These are phyloP conservation scores for Prenolepis imparis DNA, from an alignment of 2,888 invertebrate genomes.

Conservation along the genomic window DNA sequence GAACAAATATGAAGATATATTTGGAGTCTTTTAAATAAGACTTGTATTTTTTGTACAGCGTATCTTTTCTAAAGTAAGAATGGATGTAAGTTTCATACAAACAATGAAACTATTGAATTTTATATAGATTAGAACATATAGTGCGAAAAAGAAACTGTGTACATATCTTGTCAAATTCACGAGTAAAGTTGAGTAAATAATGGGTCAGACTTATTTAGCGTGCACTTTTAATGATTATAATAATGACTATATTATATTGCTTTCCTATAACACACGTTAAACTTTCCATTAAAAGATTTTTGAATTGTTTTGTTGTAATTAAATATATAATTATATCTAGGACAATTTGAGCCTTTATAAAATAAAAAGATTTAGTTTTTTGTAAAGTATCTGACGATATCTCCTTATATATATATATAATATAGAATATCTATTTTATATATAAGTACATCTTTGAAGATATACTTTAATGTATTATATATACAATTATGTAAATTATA, in stretches of 20 bases:
- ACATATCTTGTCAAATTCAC: constrained; percentile 14
- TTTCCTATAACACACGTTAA: background rate
- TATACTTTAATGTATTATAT: constrained; percentile 12
- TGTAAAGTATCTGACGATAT: constrained; percentile 22
- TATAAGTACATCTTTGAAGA: constrained; percentile 12
- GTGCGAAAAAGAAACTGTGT: background rate
- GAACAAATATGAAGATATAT: constrained; percentile 17
- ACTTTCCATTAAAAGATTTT: constrained; percentile 4
- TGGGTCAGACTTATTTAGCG: constrained; percentile 2
- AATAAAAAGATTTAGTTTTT: constrained; percentile 6
- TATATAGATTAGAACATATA: background rate
- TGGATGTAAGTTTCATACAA: constrained; percentile 21
- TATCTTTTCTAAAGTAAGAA: constrained; percentile 22
- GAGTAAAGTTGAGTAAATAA: constrained; percentile 4
- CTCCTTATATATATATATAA: background rate
- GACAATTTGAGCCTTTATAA: constrained; percentile 11
- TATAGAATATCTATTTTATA: constrained; percentile 38
- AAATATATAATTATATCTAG: constrained; percentile 7
- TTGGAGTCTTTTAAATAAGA: constrained; percentile 21
- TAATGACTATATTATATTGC: background rate
- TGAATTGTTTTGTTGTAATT: constrained; percentile 1
- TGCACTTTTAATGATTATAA: constrained; percentile 3
- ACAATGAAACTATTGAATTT: background rate
- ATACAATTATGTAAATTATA: constrained; percentile 11
- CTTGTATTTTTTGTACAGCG: constrained; percentile 51